phyloP scores from a whole-genome alignment of 2,113 vertebrate species.

The Stercorarius parasiticus region DNA sequence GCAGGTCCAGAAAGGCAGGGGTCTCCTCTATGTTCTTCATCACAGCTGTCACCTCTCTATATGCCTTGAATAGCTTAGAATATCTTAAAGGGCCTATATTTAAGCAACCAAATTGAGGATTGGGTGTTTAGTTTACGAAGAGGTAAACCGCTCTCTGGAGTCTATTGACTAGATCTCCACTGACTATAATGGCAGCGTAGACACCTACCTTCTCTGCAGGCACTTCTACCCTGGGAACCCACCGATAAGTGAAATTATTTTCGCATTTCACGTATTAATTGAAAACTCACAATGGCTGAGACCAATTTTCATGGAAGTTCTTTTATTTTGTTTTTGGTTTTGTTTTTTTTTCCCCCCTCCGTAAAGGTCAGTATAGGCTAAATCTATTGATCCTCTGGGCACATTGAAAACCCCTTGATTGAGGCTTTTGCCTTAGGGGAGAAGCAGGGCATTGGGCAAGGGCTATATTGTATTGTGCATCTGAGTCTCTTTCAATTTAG shows the following conservation, averaged over 20 bases:
- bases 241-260: background rate
- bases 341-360: accelerated
- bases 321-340: background rate
- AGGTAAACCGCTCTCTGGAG: background rate
- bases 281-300: background rate
- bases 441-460: background rate
- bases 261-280: background rate
- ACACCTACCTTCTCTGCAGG: background rate
- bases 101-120: background rate
- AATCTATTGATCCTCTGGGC: background rate
- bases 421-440: background rate
- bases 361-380: background rate
- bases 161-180: background rate
- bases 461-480: background rate
- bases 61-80: background rate
- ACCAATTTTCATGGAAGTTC: background rate
- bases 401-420: background rate
- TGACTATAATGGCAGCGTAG: accelerated
- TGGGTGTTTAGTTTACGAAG: background rate
- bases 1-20: background rate
- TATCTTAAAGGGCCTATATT: background rate
- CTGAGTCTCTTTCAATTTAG: background rate
- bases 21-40: background rate
- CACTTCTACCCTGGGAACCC: background rate
- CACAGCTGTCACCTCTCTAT: background rate